These are phyloP conservation scores for Spicauda simplicius DNA, from an alignment of 2,888 invertebrate species.

Conservation along the genomic window DNA sequence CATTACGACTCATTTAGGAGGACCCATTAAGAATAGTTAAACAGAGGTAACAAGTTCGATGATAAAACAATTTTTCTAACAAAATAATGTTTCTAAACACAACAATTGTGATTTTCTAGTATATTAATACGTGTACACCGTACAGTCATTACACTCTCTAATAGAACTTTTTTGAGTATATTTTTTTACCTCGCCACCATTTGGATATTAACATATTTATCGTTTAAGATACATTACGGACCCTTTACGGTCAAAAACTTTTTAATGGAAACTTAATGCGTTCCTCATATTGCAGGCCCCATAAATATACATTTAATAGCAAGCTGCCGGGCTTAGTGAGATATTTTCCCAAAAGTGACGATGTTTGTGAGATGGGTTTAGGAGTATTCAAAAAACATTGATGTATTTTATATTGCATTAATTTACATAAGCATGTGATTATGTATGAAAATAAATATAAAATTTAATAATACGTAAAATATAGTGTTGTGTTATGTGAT, in stretches of 20 bases:
- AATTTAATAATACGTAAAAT: too few relatives aligned
- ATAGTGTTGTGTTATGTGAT: too few relatives aligned
- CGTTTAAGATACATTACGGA: neutral
- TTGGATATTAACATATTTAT: neutral
- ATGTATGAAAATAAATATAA: too few relatives aligned
- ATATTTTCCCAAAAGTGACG: neutral
- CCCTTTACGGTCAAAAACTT: neutral
- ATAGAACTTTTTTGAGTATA: too few relatives aligned
- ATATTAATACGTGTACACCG: too few relatives aligned
- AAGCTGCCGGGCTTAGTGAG: neutral
- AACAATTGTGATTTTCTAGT: too few relatives aligned
- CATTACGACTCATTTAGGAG: neutral
- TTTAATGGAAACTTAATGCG: slow-evolving; percentile 3
- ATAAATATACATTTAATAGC: slow-evolving; percentile 7
- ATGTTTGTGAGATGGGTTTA: slow-evolving; percentile 4
- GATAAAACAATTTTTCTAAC: too few relatives aligned
- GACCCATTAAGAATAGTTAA: too few relatives aligned
- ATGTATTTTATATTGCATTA: slow-evolving; percentile 5
- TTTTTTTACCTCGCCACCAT: too few relatives aligned
- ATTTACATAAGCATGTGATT: neutral
- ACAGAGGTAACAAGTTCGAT: too few relatives aligned
- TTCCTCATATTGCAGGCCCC: slow-evolving; percentile 2
- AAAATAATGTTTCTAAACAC: too few relatives aligned
- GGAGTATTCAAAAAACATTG: neutral
- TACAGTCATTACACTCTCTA: too few relatives aligned